Base-by-base conservation (phyloP, 2,113 vertebrate species). In the Tragelaphus strepsiceros region DNA sequence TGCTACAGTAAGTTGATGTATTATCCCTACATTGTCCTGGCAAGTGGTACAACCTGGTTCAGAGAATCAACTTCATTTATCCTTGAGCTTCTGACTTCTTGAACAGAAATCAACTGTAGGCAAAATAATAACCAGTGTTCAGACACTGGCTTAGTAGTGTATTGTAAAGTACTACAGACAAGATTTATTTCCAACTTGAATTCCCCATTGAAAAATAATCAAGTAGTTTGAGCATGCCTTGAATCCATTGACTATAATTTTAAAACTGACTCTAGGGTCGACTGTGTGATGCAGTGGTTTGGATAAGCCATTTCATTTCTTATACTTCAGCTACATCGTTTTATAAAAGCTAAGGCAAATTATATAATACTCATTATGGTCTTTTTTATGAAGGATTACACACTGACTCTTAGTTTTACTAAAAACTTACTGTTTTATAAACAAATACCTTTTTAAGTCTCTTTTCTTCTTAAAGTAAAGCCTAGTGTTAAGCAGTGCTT, bases 1-100 rank as follows among this genome's bases (percentile, higher is more conserved):
- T 99, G 99, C 99, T 59, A 99, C 99, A 96, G 99, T 99, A 99
- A 98, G 99, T 98, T 94, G 88, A 0, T 64, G 58, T 92, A 61
- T 88, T 93, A 87, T 90, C 84, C 67, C 32, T 22, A 12, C 46
- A 28, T 97, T 83, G 80, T 82, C 90, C 91, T 96, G 94, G n/a
- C 14, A 67, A 3, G 58, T 88, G 54, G 2, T 82, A 46, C 16
- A 54, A 14, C 14, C 87, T 96, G 49, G 35, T 86, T 92, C 93
- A 93, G 53, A 39, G 32, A 82, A 53, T 78, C 88, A 89, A 22
- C 39, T 83, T 53, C 15, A 5, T 74, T 96, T 92, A 28, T 85
- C 46, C 95, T 35, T 53, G 46, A 94, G 77, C 80, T 98, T 92
- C 88, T 95, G 93, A 94, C 82, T 83, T 81, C 28, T 11, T 92